Evolutionary conservation across 1,140 invertebrate species (phyloP), one percentile per base, ranked within the genome.

Genomic region (Galleria mellonella): DNA sequence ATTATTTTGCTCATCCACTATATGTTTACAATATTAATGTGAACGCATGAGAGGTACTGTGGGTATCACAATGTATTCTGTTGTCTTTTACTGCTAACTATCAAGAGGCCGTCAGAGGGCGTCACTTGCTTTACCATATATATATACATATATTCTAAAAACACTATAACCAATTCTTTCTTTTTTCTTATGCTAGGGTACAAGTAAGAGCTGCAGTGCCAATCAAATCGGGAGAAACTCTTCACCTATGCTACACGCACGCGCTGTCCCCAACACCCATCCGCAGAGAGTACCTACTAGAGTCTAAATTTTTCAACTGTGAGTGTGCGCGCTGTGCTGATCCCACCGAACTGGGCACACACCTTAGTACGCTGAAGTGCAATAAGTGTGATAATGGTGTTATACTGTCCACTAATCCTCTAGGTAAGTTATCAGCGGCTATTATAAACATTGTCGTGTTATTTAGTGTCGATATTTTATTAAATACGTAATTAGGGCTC

Each of bases 261-360:
- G 91, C 92, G 0, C 65, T 96, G n/a, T 89, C 92, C 48, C 92
- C 94, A 1, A 96, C 95, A 0, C 60, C 91, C 9, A 73, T 92
- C 10, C 86, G 95, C 5, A 88, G 93, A 32, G 88, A 91, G 50
- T 89, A 91, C 65, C 82, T 96, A 0, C 83, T 89, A 10, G 89
- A 92, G 62, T 90, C 92, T 12, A 95, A 96, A 83, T 92, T 92
- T 70, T 96, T 96, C 67, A 86, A 88, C 4, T 95, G 94, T 63
- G 87, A 86, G 27, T 95, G 94, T 56, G 50, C 78, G 11, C 88
- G 94, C 36, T 96, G 94, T 63, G 81, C 87, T 0, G 93, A 95
- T 73, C 91, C 92, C 4, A 92, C 90, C 0, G 94, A 96, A 67
- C 70, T 94, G 11, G 91, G 90, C 7, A 93, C 93, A 0, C 90